Base-by-base conservation (phyloP, 1,140 invertebrate genomes). In the Acromyrmex heyeri region DNA sequence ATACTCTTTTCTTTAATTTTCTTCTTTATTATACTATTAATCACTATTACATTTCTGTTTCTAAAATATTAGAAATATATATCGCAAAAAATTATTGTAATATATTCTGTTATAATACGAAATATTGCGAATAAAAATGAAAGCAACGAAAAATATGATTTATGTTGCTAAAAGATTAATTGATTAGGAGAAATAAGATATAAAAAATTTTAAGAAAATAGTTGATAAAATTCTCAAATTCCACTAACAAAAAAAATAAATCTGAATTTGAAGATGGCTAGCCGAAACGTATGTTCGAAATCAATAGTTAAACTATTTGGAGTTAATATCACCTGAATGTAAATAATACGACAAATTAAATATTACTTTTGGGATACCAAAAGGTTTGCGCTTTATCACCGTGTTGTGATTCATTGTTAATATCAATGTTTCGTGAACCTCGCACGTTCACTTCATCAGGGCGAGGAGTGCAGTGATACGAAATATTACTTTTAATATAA, bases 21-120 rank as follows among this genome's bases (percentile, higher is more conserved):
- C 3, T 44, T 10, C 0, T 10, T 44, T 44, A 50, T 8, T 69
- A 21, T 14, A 12, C 2, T 30, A 30, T 57, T 70, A 81, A 3
- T 38, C 3, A 8, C 0, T 34, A 48, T 48, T 44, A n/a, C 10
- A 16, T 50, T 24, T 7, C 10, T 59, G 12, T n/a, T 79, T 59
- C 0, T 21, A 38, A 38, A 76, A 76, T 12, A 30, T 61, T 59
- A 38, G 24, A 75, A 21, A 59, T 38, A 57, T 73, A 57, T 57
- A 3, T 73, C 4, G 30, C 7, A 14, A 27, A 48, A 53, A 53
- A 38, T 75, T 38, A 53, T 1, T 24, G 6, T 34, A 34, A 34
- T 55, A 34, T 73, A 57, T 73, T 21, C 2, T 38, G 6, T 34
- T 38, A 2, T 21, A 21, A 75, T 44, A 18, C n/a, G 38, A 76